Evolutionary conservation across 2,113 vertebrate genomes (phyloP).

Genomic region (Rhombomys opimus): DNA sequence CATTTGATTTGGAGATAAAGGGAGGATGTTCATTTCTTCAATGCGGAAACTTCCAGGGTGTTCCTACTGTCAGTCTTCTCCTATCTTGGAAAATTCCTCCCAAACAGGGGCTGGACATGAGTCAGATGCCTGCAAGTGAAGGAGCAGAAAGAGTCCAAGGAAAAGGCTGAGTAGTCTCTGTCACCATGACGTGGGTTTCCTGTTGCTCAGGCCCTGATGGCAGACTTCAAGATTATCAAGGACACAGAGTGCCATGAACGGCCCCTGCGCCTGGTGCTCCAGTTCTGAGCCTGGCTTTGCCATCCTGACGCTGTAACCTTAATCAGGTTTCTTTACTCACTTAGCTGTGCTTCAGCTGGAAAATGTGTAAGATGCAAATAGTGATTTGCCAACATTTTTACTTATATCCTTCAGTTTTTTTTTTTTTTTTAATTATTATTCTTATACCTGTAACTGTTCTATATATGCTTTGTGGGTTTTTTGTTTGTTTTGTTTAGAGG

Average conservation of each 20-base stretch:
- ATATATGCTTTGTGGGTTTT: not conserved
- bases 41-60: conserved; percentile 28
- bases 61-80: conserved; percentile 34
- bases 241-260: not conserved
- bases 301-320: not conserved
- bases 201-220: not conserved
- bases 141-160: not conserved
- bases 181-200: not conserved
- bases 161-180: not conserved
- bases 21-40: conserved; percentile 53
- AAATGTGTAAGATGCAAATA: not conserved
- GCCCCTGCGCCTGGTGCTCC: fast-evolving
- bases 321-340: not conserved
- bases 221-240: not conserved
- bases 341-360: not conserved
- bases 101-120: not conserved
- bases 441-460: not conserved
- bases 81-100: conserved; percentile 41
- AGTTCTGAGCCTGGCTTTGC: not conserved
- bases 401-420: not conserved
- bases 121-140: not conserved
- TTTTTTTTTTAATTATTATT: conserved; percentile 12
- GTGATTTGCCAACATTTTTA: not conserved
- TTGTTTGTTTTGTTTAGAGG: not conserved
- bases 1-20: conserved; percentile 75